Conservation (phyloP, 2,113 vertebrate genomes). For the Lampris incognitus region DNA sequence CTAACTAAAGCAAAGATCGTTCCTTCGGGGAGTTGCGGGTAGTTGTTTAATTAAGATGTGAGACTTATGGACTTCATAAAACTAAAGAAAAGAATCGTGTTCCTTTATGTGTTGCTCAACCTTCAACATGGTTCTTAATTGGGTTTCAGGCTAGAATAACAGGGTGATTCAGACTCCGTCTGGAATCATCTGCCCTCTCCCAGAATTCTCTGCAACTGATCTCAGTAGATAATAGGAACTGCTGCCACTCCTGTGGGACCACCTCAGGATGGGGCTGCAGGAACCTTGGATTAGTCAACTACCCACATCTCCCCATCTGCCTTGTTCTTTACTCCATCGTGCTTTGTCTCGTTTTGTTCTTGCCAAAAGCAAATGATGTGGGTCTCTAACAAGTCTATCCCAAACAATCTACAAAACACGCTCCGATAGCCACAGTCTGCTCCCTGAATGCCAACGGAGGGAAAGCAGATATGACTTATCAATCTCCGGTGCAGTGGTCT, state of each 20-base stretch:
- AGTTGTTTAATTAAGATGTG: slow-evolving; percentile 50
- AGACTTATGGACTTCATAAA: slow-evolving; percentile 8
- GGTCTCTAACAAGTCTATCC: slow-evolving; percentile 68
- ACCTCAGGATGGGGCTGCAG: slow-evolving; percentile 56
- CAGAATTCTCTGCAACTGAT: slow-evolving; percentile 42
- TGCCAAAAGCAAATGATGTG: slow-evolving; percentile 58
- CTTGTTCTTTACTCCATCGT: slow-evolving; percentile 57
- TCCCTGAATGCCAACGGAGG: slow-evolving; percentile 62
- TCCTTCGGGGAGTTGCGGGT: slow-evolving; percentile 10
- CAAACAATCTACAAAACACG: slow-evolving; percentile 70
- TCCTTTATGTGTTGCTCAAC: slow-evolving; percentile 38
- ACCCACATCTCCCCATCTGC: slow-evolving; percentile 64
- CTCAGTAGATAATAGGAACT: slow-evolving; percentile 61
- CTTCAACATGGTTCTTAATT: slow-evolving; percentile 65
- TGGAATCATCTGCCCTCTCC: slow-evolving; percentile 57
- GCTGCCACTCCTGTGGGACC: slow-evolving; percentile 38
- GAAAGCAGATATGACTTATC: slow-evolving; percentile 67
- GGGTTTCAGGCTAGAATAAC: slow-evolving; percentile 57
- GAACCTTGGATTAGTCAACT: slow-evolving; percentile 68
- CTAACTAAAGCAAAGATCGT: slow-evolving; percentile 20
- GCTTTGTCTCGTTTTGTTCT: slow-evolving; percentile 78
- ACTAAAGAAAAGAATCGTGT: slow-evolving; percentile 48
- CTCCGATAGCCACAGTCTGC: slow-evolving; percentile 57
- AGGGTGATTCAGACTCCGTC: slow-evolving; percentile 53
- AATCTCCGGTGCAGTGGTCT: slow-evolving; percentile 66